Evolutionary conservation across 2,797 vertebrate species (phyloP).

Genomic region (Sebastes wilsoni): DNA sequence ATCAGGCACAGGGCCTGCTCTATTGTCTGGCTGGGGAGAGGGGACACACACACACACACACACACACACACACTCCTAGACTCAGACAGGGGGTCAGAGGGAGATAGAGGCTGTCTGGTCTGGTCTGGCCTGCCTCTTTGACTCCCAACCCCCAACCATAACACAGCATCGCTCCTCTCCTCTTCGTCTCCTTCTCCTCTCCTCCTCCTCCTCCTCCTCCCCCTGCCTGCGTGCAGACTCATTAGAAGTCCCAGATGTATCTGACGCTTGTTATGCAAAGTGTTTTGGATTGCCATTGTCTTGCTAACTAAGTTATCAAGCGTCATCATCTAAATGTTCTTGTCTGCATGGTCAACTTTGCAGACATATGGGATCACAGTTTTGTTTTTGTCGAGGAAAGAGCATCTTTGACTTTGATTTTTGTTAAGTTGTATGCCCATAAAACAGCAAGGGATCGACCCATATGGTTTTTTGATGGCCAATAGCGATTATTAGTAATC

Average conservation of each 20-base stretch:
- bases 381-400: conserved; percentile 8
- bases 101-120: conserved; percentile 70
- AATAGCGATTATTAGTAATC: not conserved
- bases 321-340: not conserved
- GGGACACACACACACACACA: conserved; percentile 36
- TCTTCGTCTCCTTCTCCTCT: not conserved
- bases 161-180: conserved; percentile 13
- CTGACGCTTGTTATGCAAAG: conserved; percentile 48
- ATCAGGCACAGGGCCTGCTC: conserved; percentile 74
- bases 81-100: conserved; percentile 63
- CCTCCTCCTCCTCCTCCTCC: not conserved
- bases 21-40: conserved; percentile 72
- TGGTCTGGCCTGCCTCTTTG: conserved; percentile 55
- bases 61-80: conserved; percentile 25
- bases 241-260: conserved; percentile 42
- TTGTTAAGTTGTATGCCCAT: not conserved
- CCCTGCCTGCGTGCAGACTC: conserved; percentile 2
- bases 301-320: conserved; percentile 39
- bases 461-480: not conserved
- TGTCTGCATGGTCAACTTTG: conserved; percentile 1
- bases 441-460: not conserved
- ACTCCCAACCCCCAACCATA: conserved; percentile 68
- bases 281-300: conserved; percentile 32
- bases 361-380: not conserved
- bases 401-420: not conserved